phyloP scores from a whole-genome alignment of 53 echinoderm and acorn worm genomes.

The Paelopatides confundens region DNA sequence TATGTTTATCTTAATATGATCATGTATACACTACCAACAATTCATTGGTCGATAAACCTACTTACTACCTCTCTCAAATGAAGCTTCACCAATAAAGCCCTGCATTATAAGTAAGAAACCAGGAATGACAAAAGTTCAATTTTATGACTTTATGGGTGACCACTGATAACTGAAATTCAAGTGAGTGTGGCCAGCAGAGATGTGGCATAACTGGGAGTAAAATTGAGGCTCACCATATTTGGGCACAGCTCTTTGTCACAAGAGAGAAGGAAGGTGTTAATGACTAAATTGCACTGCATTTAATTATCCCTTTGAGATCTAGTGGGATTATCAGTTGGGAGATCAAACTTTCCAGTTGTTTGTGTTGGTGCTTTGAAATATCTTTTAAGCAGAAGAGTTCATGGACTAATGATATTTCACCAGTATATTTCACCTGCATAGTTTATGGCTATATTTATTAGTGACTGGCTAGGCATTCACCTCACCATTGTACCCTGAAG shows the following conservation, averaged over 20 bases:
- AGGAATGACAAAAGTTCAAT: neutral
- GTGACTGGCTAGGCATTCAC: too few species aligned
- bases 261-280: constrained; percentile 24
- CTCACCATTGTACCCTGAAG: too few species aligned
- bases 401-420: too few species aligned
- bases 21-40: neutral
- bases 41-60: neutral
- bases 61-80: neutral
- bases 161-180: constrained; percentile 23
- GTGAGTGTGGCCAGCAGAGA: constrained; percentile 16
- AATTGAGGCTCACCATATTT: constrained; percentile 16
- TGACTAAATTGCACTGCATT: constrained; percentile 34
- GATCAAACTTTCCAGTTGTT: constrained; percentile 8
- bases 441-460: too few species aligned
- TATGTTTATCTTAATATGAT: neutral
- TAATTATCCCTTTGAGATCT: constrained; percentile 33
- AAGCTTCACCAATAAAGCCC: neutral
- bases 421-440: too few species aligned
- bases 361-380: neutral
- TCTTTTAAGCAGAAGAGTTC: too few species aligned
- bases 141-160: constrained; percentile 24
- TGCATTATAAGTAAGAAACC: neutral
- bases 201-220: constrained; percentile 20
- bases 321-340: neutral
- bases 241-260: constrained; percentile 28